Evolutionary conservation across 2,797 vertebrate species (phyloP).

Genomic region (Argya squamiceps): DNA sequence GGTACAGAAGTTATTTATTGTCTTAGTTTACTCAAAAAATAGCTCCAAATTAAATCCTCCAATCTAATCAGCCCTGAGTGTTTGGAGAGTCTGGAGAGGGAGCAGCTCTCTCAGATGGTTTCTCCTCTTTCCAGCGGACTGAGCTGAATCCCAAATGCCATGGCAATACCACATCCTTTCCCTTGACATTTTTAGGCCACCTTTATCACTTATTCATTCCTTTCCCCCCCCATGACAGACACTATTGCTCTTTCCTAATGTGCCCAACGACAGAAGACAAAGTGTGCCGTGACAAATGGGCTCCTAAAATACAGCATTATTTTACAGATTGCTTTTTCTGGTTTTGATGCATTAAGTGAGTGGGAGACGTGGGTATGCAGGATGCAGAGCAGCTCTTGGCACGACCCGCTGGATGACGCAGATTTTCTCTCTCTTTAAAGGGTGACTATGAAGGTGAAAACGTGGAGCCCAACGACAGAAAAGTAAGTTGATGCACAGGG

Average conservation of each 20-base stretch:
- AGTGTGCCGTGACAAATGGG: slow-evolving; percentile 59
- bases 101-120: slow-evolving; percentile 2
- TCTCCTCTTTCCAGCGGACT: neutral
- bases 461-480: slow-evolving; percentile 90
- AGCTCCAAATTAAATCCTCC: slow-evolving; percentile 30
- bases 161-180: slow-evolving; percentile 31
- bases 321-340: slow-evolving; percentile 62
- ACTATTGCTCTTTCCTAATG: slow-evolving; percentile 61
- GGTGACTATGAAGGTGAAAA: slow-evolving; percentile 89
- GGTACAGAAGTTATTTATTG: slow-evolving; percentile 18
- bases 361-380: neutral
- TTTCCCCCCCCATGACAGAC: neutral
- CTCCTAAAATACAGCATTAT: slow-evolving; percentile 58
- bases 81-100: slow-evolving; percentile 32
- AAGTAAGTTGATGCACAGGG: slow-evolving; percentile 77
- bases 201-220: slow-evolving; percentile 71
- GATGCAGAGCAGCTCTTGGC: neutral
- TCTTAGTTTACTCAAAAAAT: slow-evolving; percentile 35
- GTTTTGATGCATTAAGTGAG: slow-evolving; percentile 53
- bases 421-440: slow-evolving; percentile 68
- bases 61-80: slow-evolving; percentile 42
- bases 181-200: slow-evolving; percentile 63
- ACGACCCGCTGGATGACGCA: neutral
- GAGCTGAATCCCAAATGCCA: slow-evolving; percentile 51
- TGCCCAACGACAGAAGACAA: slow-evolving; percentile 14